Base-by-base conservation (phyloP, 1,140 invertebrate species). In the Piezodorus guildinii region DNA sequence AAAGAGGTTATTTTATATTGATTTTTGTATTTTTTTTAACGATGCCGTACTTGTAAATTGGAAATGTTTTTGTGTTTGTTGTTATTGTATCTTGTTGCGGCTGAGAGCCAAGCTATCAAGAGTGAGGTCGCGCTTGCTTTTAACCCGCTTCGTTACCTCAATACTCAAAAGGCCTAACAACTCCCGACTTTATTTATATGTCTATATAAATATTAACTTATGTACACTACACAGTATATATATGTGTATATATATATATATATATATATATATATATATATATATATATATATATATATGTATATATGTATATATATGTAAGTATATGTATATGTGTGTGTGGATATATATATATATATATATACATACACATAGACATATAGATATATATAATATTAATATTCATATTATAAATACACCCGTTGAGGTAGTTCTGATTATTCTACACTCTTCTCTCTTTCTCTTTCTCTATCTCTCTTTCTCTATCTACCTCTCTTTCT, bases 51-150 rank as follows among this genome's bases (percentile, higher is more conserved):
- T 60, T 66, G 61, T 66, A 62, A 54, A 66, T 62, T 62, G 60
- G 45, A 62, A 51, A 52, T 34, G 43, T 51, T 66, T 65, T 64
- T 64, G 60, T 60, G 66, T 64, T 63, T 64, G 56, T 67, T 64
- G 61, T 66, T 63, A 62, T 66, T 66, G 61, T 66, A 62, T 60
- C 62, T 56, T 56, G 62, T 58, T 61, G 62, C 58, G 59, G 59
- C 59, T 56, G 63, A 54, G 54, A 65, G 64, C 66, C 66, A 69
- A 62, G 63, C 56, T 65, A 43, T 59, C 68, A 69, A 69, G 68
- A 69, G 68, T 69, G 68, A 64, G 68, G 62, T 64, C 68, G 60
- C 52, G 58, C 58, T 65, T 64, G 67, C 67, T 68, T 68, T 62
- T 62, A 63, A 62, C 46, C 46, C 46, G 43, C 46, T 49, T 51